Conservation (phyloP, 2,888 invertebrate genomes). For the Apeira syringaria region DNA sequence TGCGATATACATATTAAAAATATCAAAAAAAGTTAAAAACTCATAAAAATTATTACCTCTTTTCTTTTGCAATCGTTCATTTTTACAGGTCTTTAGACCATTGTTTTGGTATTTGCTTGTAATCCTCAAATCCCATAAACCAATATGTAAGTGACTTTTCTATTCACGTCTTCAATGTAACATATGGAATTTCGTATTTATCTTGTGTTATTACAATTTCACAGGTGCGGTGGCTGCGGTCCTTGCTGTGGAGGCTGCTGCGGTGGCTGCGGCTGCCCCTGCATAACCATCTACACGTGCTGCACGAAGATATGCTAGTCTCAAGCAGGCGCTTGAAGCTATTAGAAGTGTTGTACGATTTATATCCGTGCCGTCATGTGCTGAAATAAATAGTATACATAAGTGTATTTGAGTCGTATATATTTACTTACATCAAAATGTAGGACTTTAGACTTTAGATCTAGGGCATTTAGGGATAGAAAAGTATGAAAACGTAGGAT, state of each 20-base stretch:
- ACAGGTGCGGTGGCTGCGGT: conserved; percentile 57
- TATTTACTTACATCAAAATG: too few species aligned
- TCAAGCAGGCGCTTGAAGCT: neutral
- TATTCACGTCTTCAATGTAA: too few species aligned
- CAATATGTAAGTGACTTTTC: conserved; percentile 51
- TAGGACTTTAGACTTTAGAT: too few species aligned
- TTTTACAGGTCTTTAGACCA: conserved; percentile 23
- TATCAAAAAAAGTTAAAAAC: conserved; percentile 40
- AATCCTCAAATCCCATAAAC: conserved; percentile 30
- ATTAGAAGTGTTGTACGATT: neutral
- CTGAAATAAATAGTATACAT: conserved; percentile 1
- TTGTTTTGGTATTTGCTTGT: conserved; percentile 20
- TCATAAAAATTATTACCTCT: conserved; percentile 27
- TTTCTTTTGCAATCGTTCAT: too few species aligned
- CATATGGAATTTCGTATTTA: neutral
- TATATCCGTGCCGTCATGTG: conserved; percentile 1
- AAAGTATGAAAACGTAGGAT: too few species aligned
- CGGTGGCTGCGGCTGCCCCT: conserved; percentile 56
- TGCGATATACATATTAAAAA: conserved; percentile 47
- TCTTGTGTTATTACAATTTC: conserved; percentile 18
- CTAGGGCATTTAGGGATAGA: too few species aligned
- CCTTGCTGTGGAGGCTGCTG: conserved; percentile 39
- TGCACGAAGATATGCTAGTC: conserved; percentile 72
- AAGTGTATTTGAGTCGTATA: too few species aligned
- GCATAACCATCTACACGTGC: conserved; percentile 71